A percentile compares a stretch with the other conserved stretches of the same genome.
phyloP scores from a whole-genome alignment of 2,888 invertebrate genomes.

The Andrena dorsata region DNA sequence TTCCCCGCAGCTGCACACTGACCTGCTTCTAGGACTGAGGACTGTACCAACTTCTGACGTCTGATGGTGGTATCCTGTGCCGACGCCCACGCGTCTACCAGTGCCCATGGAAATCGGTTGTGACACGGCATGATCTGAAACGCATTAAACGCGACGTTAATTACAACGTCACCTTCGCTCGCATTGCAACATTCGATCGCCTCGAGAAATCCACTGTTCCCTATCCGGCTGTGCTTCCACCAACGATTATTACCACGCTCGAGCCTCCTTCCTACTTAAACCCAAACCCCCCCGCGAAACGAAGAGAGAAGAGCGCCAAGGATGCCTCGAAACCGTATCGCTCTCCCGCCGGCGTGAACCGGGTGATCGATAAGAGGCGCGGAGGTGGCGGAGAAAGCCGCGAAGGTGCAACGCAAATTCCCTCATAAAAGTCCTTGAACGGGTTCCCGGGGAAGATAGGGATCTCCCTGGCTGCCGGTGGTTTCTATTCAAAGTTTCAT shows the following conservation, averaged over 20 bases:
- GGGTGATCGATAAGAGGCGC: slow-evolving; percentile 56
- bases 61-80: slow-evolving; percentile 85
- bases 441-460: neutral
- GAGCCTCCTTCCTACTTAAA: neutral
- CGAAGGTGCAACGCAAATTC: slow-evolving; percentile 48
- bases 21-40: slow-evolving; percentile 84
- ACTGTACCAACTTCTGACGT: slow-evolving; percentile 83
- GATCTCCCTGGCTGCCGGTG: neutral
- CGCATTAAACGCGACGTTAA: slow-evolving; percentile 60
- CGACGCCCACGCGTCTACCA: slow-evolving; percentile 88
- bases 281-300: neutral
- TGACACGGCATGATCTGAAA: slow-evolving; percentile 89
- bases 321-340: slow-evolving; percentile 43
- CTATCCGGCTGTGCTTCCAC: too few relatives aligned
- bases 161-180: neutral
- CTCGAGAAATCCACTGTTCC: slow-evolving; percentile 4
- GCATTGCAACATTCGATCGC: neutral
- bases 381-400: slow-evolving; percentile 44
- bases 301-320: neutral
- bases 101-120: slow-evolving; percentile 92
- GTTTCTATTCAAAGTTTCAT: neutral
- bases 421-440: slow-evolving; percentile 43
- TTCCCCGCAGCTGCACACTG: slow-evolving; percentile 35
- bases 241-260: neutral
- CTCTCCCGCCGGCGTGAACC: slow-evolving; percentile 33